Evolutionary conservation across 1,140 invertebrate genomes (phyloP), one percentile per base, ranked within the genome.

Genomic region (Teleogryllus occipitalis): DNA sequence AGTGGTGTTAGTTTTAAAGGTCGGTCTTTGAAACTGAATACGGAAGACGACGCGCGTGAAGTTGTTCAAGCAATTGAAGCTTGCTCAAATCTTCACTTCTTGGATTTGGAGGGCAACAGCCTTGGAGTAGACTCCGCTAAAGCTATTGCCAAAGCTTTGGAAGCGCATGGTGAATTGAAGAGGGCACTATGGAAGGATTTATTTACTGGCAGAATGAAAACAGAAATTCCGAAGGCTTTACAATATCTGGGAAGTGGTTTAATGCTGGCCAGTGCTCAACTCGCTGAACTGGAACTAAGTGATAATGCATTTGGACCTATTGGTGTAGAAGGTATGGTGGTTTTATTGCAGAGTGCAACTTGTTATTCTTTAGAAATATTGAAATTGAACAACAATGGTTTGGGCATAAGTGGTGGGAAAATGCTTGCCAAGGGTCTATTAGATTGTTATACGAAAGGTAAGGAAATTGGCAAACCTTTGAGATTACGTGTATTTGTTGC

Each of bases 261-360:
- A 76, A 95, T 96, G 78, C 83, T 84, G 12, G 94, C 96, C 0
- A 90, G 91, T 6, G 95, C 95, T 5, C 87, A 91, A 7, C 88
- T 99, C 0, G 90, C 92, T 0, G 94, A 96, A 82, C 86, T 99
- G 12, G 97, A 99, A 85, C 88, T 99, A 0, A 98, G 97, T 87
- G 98, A 99, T 85, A 99, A 99, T 90, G 98, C 98, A 0, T 95
- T 99, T 85, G 98, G 98, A 8, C 97, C 98, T 0, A 96, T 98
- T 84, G 98, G 97, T 65, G 94, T 99, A 77, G 89, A 93, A 82
- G 97, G 96, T 7, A 87, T 99, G 74, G 92, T 93, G n/a, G 90
- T 92, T 22, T 89, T 99, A 15, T 86, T 99, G 15, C 91, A 91
- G 80, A 97, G 96, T 76, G 89, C 91, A 6, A 90, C 93, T 0